Base-by-base conservation (phyloP, 2,888 invertebrate genomes). In the Orthonevra nobilis region DNA sequence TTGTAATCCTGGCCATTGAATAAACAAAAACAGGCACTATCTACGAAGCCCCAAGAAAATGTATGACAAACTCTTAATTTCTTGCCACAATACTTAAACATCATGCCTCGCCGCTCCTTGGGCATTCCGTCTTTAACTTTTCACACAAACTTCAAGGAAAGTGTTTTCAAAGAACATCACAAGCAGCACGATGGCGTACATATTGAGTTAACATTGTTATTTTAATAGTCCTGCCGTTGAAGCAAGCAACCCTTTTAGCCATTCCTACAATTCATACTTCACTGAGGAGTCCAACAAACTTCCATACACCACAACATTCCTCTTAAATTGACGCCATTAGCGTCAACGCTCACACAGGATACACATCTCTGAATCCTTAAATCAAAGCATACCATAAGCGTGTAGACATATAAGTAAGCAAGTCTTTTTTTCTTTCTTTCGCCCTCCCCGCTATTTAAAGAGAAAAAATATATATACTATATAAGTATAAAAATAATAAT, bases 311-410 rank as follows among this genome's bases (percentile, higher is more conserved):
- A 2, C 2, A 12, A 2, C 32, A 4, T 4, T 4, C n/a, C 12
- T 5, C 9, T n/a, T 12, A 58, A 54, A 44, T 56, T 66, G 54
- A 66, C 54, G 30, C 66, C 56, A 66, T 66, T 66, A 66, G 46
- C 19, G 56, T 20, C 54, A 66, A 66, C 56, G 46, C 46, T 34
- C 28, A 28, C 28, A 7, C 4, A 10, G 36, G 28, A 56, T 14
- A 44, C 46, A 44, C 19, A 5, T 20, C 38, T 26, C 36, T 12
- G 19, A 38, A 66, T 38, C 38, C 66, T 46, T 46, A 66, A 66
- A 66, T 66, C 56, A 66, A 66, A 66, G 56, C 66, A 3, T 54
- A 66, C 44, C 54, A 2, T 42, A 54, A 36, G 36, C 56, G 30
- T 20, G n/a, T n/a, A n/a, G n/a, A n/a, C n/a, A n/a, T n/a, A n/a